Evolutionary conservation across 2,888 invertebrate genomes (phyloP).

Genomic region (Volucella inflata): DNA sequence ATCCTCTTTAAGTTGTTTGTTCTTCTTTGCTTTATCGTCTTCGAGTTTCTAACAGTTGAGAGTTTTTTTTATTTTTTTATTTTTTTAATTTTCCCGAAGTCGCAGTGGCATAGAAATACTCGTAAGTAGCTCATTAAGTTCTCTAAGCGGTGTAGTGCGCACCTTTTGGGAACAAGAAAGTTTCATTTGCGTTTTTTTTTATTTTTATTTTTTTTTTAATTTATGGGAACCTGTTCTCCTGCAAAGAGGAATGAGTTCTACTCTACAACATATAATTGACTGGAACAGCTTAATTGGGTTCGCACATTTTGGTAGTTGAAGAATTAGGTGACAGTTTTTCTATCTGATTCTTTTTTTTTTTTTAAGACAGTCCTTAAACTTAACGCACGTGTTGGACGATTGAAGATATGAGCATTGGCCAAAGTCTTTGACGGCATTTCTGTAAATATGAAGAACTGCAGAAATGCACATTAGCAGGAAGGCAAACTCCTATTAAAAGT

Average conservation of each 20-base stretch:
- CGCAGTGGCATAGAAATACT: constrained; percentile 51
- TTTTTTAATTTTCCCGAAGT: constrained; percentile 15
- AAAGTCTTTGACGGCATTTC: too few relatives aligned
- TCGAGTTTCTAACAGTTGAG: constrained; percentile 41
- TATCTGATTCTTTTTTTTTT: too few relatives aligned
- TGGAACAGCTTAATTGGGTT: constrained; percentile 27
- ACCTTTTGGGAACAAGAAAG: constrained; percentile 68
- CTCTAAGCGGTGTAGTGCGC: constrained; percentile 46
- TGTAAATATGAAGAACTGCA: too few relatives aligned
- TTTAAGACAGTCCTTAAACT: too few relatives aligned
- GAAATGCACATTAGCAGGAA: too few relatives aligned
- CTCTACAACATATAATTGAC: constrained; percentile 1
- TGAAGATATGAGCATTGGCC: too few relatives aligned
- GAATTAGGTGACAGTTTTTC: background rate
- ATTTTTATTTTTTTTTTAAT: constrained; percentile 17
- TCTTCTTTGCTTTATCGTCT: constrained; percentile 57
- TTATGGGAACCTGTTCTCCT: constrained; percentile 38
- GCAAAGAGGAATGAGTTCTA: constrained; percentile 10
- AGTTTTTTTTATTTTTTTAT: constrained; percentile 6
- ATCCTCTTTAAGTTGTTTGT: constrained; percentile 68
- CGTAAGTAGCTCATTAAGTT: constrained; percentile 71
- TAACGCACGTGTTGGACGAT: too few relatives aligned
- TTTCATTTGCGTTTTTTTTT: constrained; percentile 59
- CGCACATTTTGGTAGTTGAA: background rate
- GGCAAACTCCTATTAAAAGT: too few relatives aligned